phyloP scores from a whole-genome alignment of 2,888 invertebrate species.

The Meghimatium bilineatum region DNA sequence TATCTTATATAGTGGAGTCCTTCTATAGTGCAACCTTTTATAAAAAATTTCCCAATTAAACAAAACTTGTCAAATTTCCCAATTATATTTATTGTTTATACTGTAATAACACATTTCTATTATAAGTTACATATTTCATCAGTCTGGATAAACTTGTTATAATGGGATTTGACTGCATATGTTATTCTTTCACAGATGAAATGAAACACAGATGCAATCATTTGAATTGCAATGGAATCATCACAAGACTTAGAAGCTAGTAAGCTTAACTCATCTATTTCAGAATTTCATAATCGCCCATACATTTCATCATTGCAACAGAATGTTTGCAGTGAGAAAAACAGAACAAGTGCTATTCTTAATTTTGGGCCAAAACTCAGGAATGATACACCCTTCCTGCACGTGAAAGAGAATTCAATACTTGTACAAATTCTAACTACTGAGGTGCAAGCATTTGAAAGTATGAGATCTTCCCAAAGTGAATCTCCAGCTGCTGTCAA shows the following conservation, averaged over 20 bases:
- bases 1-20: too few species aligned
- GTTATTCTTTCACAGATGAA: neutral
- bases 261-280: slow-evolving; percentile 26
- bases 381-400: slow-evolving; percentile 57
- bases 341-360: slow-evolving; percentile 61
- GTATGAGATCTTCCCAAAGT: neutral
- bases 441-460: slow-evolving; percentile 49
- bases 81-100: too few species aligned
- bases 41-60: too few species aligned
- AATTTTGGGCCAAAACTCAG: slow-evolving; percentile 30
- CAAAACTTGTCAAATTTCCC: too few species aligned
- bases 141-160: too few species aligned
- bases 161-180: too few species aligned
- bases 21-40: too few species aligned
- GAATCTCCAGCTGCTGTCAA: neutral
- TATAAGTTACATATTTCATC: too few species aligned
- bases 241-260: neutral
- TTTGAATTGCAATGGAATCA: neutral
- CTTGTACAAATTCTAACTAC: slow-evolving; percentile 60
- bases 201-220: neutral
- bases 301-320: slow-evolving; percentile 64
- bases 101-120: too few species aligned
- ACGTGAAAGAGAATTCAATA: slow-evolving; percentile 62
- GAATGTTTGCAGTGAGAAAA: slow-evolving; percentile 67
- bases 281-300: slow-evolving; percentile 65